Evolutionary conservation across 2,797 vertebrate species (phyloP), one percentile per base, ranked within the genome.

Genomic region (Okamejei kenojei): DNA sequence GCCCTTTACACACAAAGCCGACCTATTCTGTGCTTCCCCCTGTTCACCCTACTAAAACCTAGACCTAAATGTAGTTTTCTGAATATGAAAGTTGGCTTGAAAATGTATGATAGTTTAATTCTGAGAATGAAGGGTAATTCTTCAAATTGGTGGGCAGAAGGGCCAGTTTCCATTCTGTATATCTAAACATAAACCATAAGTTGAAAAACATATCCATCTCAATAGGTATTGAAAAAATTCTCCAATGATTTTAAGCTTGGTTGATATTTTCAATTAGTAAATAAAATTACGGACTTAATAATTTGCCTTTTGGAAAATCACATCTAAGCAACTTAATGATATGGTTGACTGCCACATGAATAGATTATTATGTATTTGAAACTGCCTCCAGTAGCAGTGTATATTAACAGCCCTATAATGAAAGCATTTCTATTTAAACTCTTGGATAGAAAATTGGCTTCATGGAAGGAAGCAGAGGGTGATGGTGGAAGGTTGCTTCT

Each of bases 251-350:
- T 96, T 95, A 95, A 94, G 94, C 95, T 95, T 95, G 95, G 94
- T 95, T 96, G 96, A 96, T 96, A 96, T 96, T 94, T 94, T 94
- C 96, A 96, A 97, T 97, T 97, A 97, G 96, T 96, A 95, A 95
- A 95, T 96, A 95, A 97, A 97, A 97, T 97, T 96, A 97, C 97
- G 97, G 97, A 96, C 95, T 96, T 95, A 96, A 96, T 97, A 97
- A 97, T 97, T 97, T 95, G 96, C 97, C 97, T 97, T 97, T 96
- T 94, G 93, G 94, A 93, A 96, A 97, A 96, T 95, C 93, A 95
- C 94, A 94, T 96, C 95, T 96, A 95, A 96, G 95, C 94, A 95
- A 96, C 95, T 96, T 96, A 95, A 94, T 95, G 95, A 90, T 58
- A 90, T 68, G 38, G 54, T 94, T 93, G 93, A 94, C 94, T 81